Evolutionary conservation across 2,888 invertebrate genomes (phyloP).

Genomic region (Melieria picta): DNA sequence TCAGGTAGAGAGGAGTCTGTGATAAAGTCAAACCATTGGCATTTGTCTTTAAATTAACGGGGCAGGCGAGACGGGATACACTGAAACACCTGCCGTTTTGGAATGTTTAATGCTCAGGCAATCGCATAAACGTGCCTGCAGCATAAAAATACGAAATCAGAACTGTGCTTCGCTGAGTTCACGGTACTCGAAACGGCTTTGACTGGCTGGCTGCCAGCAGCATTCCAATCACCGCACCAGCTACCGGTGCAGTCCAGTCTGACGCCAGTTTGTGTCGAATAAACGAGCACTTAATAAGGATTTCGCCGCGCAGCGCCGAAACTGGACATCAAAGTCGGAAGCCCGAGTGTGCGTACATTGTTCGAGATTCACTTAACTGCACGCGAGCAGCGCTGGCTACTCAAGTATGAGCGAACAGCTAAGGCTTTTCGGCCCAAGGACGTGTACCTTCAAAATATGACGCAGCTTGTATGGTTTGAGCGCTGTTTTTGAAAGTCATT

Average conservation of each 20-base stretch:
- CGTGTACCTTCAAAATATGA: conserved; percentile 25
- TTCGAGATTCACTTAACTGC: no score
- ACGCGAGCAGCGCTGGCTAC: no score
- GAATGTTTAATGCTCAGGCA: conserved; percentile 54
- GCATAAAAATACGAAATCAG: conserved; percentile 9
- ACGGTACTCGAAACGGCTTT: no score
- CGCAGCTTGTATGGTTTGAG: not conserved
- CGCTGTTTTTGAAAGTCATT: not conserved
- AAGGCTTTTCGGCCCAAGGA: not conserved
- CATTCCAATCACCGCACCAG: no score
- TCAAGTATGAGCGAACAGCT: no score
- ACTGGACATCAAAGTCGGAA: conserved; percentile 20
- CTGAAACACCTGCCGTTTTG: conserved; percentile 53
- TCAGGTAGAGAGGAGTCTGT: no score
- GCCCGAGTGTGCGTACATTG: not conserved
- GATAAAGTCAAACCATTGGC: not conserved
- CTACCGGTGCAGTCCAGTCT: no score
- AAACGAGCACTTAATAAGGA: no score
- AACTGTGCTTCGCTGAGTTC: not conserved
- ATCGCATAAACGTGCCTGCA: not conserved
- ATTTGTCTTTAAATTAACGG: conserved; percentile 8
- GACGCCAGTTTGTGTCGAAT: no score
- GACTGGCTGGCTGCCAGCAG: no score
- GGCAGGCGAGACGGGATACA: not conserved
- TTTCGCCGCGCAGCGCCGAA: no score